phyloP scores from a whole-genome alignment of 2,888 invertebrate species.

The Fragum sueziense region DNA sequence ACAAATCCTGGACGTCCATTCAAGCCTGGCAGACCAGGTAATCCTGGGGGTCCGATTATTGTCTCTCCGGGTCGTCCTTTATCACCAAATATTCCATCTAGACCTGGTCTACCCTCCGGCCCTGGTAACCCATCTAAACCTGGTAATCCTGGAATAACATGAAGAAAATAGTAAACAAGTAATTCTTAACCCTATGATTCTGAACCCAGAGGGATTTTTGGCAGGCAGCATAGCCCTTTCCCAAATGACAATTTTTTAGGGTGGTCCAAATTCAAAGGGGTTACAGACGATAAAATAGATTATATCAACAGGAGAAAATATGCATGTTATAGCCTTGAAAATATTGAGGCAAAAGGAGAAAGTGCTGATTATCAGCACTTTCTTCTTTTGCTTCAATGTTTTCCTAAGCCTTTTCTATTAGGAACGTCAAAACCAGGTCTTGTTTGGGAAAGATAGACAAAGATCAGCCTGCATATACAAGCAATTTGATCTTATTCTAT shows the following conservation, averaged over 20 bases:
- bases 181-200: too few species aligned
- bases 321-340: too few species aligned
- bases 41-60: slow-evolving; percentile 42
- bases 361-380: not conserved
- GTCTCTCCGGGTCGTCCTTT: slow-evolving; percentile 48
- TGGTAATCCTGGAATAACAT: slow-evolving; percentile 45
- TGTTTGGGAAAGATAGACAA: too few species aligned
- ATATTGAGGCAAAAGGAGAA: too few species aligned
- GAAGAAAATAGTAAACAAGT: not conserved
- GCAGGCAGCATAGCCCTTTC: not conserved
- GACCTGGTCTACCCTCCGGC: slow-evolving; percentile 56
- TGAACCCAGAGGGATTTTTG: too few species aligned
- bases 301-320: too few species aligned
- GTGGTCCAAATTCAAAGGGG: not conserved
- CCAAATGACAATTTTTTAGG: not conserved
- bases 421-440: too few species aligned
- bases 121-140: slow-evolving; percentile 72
- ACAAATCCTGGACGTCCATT: slow-evolving; percentile 72
- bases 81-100: slow-evolving; percentile 56
- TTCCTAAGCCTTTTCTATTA: too few species aligned
- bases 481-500: not conserved
- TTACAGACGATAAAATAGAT: slow-evolving; percentile 1
- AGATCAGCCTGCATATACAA: too few species aligned
- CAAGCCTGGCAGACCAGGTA: slow-evolving; percentile 62
- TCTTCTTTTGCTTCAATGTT: too few species aligned